Evolutionary conservation across 2,888 invertebrate species (phyloP).

Genomic region (Suillia variegata): DNA sequence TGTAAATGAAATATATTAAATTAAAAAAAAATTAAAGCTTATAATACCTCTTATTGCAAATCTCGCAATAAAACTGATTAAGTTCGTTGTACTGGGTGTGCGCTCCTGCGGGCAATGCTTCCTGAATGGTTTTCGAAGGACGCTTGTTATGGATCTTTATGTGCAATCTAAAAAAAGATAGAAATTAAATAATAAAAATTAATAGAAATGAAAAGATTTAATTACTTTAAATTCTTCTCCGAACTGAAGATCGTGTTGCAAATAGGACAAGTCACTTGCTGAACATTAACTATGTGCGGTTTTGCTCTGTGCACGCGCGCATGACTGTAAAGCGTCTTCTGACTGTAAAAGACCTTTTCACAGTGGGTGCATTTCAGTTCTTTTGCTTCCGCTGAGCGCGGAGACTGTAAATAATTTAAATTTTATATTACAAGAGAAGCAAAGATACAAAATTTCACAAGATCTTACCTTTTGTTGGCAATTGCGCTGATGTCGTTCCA

Average conservation of each 20-base stretch:
- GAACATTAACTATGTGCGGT: background rate
- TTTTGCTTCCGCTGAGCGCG: background rate
- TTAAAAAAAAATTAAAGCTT: background rate
- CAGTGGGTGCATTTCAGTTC: conserved; percentile 7
- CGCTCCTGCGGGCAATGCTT: conserved; percentile 52
- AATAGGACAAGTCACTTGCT: conserved; percentile 46
- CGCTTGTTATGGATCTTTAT: conserved; percentile 76
- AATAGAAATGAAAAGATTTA: conserved; percentile 2
- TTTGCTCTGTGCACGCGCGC: conserved; percentile 25
- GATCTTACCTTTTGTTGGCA: background rate
- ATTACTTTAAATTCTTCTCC: conserved; percentile 64
- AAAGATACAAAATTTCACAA: background rate
- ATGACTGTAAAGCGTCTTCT: conserved; percentile 28
- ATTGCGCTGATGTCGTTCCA: background rate
- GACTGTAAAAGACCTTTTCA: conserved; percentile 14
- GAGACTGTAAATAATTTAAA: too few species aligned
- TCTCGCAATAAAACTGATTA: conserved; percentile 62
- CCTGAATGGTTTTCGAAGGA: conserved; percentile 61
- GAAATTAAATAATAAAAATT: conserved; percentile 4
- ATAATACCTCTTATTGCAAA: conserved; percentile 64
- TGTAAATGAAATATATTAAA: background rate
- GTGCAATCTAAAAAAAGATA: conserved; percentile 64
- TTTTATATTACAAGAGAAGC: background rate
- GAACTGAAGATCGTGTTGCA: conserved; percentile 73
- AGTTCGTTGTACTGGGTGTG: conserved; percentile 51